Evolutionary conservation across 2,888 invertebrate species (phyloP).

Genomic region (Drepanosiphum platanoidis): DNA sequence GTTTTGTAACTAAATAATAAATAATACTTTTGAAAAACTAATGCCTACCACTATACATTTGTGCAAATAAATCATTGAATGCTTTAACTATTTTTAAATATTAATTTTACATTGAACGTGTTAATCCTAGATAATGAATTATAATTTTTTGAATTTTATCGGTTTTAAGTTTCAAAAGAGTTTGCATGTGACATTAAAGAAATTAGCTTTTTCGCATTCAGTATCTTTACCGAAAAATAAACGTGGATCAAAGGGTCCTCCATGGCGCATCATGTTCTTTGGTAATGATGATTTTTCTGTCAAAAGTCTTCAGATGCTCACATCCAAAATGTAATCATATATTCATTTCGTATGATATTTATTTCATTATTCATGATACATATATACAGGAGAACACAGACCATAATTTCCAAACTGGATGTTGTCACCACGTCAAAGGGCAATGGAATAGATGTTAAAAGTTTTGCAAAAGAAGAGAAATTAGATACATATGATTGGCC

Average conservation of each 20-base stretch:
- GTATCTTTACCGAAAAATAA: conserved; percentile 28
- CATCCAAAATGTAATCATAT: conserved; percentile 74
- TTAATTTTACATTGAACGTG: neutral
- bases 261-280: conserved; percentile 81
- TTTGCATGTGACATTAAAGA: neutral
- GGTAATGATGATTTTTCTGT: conserved; percentile 87
- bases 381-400: conserved; percentile 70
- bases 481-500: conserved; percentile 78
- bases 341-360: neutral
- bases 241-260: conserved; percentile 65
- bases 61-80: neutral
- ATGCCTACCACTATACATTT: too few species aligned
- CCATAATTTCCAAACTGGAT: conserved; percentile 72
- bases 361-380: conserved; percentile 12
- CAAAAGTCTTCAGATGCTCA: conserved; percentile 76
- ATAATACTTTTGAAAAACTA: too few species aligned
- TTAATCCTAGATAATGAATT: neutral
- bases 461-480: conserved; percentile 75
- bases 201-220: conserved; percentile 24
- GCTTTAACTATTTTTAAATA: neutral
- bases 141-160: conserved; percentile 12
- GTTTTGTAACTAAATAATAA: too few species aligned
- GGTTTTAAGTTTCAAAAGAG: conserved; percentile 16
- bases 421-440: conserved; percentile 76
- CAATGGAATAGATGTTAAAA: conserved; percentile 72